These are phyloP conservation scores for Equus quagga DNA, from an alignment of 2,113 vertebrate species.

Conservation along the genomic window DNA sequence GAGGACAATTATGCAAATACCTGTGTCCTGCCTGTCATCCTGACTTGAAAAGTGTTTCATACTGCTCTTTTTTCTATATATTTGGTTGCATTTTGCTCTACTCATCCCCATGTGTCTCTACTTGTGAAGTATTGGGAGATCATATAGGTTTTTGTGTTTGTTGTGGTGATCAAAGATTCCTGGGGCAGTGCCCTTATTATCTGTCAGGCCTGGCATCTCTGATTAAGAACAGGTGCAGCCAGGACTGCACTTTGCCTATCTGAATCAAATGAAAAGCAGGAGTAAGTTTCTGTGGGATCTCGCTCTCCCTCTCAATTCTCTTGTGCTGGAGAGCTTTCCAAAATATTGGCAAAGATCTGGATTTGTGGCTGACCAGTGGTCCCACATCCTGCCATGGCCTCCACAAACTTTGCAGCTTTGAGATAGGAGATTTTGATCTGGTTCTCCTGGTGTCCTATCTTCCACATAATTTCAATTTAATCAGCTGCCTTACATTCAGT, in stretches of 20 bases:
- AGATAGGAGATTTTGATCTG: constrained; percentile 61
- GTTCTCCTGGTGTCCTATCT: background rate
- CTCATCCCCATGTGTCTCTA: background rate
- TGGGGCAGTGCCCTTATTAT: constrained; percentile 46
- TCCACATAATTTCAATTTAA: constrained; percentile 42
- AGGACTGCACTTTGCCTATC: background rate
- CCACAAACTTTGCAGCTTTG: background rate
- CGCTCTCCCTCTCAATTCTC: background rate
- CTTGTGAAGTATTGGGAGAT: background rate
- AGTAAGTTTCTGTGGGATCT: background rate
- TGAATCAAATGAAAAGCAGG: constrained; percentile 59
- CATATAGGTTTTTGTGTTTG: background rate
- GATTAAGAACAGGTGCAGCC: constrained; percentile 69
- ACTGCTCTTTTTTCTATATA: background rate
- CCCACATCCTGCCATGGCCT: constrained; percentile 54
- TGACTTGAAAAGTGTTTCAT: background rate
- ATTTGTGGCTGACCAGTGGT: constrained; percentile 56
- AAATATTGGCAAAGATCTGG: constrained; percentile 27
- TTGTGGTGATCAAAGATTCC: constrained; percentile 55
- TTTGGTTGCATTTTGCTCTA: background rate
- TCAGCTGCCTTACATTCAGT: background rate
- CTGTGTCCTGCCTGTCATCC: background rate
- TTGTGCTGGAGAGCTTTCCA: background rate
- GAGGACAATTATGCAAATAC: background rate
- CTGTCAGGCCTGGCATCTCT: background rate